These are phyloP conservation scores for Lepeophtheirus salmonis DNA, from an alignment of 1,140 invertebrate species.

Conservation along the genomic window DNA sequence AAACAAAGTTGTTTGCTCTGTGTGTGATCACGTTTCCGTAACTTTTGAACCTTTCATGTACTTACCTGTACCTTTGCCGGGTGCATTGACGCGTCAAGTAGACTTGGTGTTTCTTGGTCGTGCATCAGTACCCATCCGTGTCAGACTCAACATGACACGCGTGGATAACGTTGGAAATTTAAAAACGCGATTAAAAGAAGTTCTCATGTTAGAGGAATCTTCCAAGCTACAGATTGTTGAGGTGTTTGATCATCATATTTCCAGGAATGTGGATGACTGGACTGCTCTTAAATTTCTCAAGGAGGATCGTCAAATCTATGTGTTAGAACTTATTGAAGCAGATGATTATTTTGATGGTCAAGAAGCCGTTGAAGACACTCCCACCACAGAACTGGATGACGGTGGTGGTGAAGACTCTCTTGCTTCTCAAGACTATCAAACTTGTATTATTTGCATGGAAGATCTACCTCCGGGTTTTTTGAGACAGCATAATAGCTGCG, in stretches of 20 bases:
- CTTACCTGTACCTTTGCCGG: conserved; percentile 45
- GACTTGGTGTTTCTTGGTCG: conserved; percentile 24
- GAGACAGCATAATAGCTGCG: conserved; percentile 6
- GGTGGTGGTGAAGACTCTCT: background rate
- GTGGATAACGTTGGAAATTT: conserved; percentile 37
- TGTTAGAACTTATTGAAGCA: background rate
- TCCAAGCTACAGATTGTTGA: conserved; percentile 37
- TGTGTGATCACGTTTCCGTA: conserved; percentile 42
- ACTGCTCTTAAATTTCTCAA: conserved; percentile 17
- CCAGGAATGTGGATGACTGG: conserved; percentile 35
- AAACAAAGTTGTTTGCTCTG: conserved; percentile 44
- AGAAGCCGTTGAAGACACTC: conserved; percentile 2
- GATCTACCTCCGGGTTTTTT: background rate
- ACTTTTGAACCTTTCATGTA: conserved; percentile 56
- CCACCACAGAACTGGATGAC: background rate
- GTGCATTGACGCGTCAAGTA: conserved; percentile 42
- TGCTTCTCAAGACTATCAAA: conserved; percentile 4
- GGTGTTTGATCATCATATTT: conserved; percentile 41
- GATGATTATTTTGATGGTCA: background rate
- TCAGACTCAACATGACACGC: conserved; percentile 39
- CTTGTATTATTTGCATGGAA: conserved; percentile 14
- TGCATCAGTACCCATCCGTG: conserved; percentile 28
- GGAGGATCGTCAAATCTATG: conserved; percentile 10
- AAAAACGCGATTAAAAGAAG: conserved; percentile 29
- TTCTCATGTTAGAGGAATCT: conserved; percentile 24